These are phyloP conservation scores for Coregonus suidteri DNA, from an alignment of 2,797 vertebrate genomes.

Conservation along the genomic window DNA sequence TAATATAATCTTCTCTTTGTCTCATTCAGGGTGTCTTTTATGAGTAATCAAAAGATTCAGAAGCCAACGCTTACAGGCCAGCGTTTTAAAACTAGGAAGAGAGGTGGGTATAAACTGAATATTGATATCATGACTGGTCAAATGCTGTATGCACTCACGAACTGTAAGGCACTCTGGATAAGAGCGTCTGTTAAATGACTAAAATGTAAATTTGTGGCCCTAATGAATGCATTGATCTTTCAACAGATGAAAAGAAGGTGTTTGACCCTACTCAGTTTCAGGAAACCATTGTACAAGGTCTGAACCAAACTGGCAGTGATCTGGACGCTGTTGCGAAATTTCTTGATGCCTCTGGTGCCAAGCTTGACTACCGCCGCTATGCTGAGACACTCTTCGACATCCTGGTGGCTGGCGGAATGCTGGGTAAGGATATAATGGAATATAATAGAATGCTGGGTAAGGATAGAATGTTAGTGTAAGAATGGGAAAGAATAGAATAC, in stretches of 20 bases:
- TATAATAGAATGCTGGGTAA: slow-evolving; percentile 89
- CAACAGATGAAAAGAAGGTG: slow-evolving; percentile 98
- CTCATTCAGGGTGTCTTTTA: slow-evolving; percentile 86
- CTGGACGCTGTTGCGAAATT: slow-evolving; percentile 98
- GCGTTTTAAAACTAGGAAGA: slow-evolving; percentile 94
- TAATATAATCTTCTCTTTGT: not conserved
- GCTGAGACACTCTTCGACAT: slow-evolving; percentile 97
- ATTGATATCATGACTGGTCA: not conserved
- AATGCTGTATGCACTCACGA: not conserved
- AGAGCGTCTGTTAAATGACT: too few relatives aligned
- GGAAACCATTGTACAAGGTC: slow-evolving; percentile 98
- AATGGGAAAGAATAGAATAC: too few relatives aligned
- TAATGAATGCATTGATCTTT: slow-evolving; percentile 13
- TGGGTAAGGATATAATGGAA: slow-evolving; percentile 79
- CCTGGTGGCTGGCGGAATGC: slow-evolving; percentile 98
- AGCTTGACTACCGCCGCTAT: slow-evolving; percentile 99
- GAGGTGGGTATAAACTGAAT: slow-evolving; percentile 72
- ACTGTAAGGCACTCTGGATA: too few relatives aligned
- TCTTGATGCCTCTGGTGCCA: slow-evolving; percentile 97
- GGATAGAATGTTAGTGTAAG: slow-evolving; percentile 24
- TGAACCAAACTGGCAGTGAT: slow-evolving; percentile 96
- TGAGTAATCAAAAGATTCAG: slow-evolving; percentile 97
- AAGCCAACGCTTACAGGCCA: slow-evolving; percentile 95
- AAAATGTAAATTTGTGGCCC: not conserved
- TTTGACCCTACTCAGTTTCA: slow-evolving; percentile 99